These are phyloP conservation scores for Caenorhabditis wallacei DNA, from an alignment of 2,888 invertebrate species.

Conservation along the genomic window DNA sequence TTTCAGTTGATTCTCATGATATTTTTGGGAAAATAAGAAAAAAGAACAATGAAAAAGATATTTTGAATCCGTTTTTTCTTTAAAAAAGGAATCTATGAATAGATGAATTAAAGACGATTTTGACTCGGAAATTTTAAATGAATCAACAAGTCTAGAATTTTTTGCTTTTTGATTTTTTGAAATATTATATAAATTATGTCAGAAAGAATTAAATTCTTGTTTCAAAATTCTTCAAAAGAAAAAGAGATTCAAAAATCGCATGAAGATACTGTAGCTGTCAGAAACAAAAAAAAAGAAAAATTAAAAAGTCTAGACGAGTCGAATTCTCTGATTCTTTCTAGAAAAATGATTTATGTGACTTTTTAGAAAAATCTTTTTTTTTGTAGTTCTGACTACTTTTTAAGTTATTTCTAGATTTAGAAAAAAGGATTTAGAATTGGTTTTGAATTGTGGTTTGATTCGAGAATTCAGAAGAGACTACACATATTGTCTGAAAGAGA, in stretches of 20 bases:
- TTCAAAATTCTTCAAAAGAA: too few relatives aligned
- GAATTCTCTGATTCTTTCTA: background rate
- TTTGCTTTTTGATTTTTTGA: too few relatives aligned
- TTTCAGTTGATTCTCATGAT: slow-evolving; percentile 1
- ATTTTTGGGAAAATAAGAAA: background rate
- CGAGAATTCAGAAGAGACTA: background rate
- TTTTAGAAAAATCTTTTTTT: background rate
- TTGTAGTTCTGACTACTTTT: slow-evolving; percentile 1
- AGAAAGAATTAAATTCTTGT: too few relatives aligned
- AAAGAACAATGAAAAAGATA: background rate
- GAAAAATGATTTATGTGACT: background rate
- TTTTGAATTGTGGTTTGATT: too few relatives aligned
- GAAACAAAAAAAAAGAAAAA: background rate
- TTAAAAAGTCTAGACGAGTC: background rate
- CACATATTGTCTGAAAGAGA: background rate
- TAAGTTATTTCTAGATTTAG: background rate
- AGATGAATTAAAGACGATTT: too few relatives aligned
- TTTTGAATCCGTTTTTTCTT: background rate
- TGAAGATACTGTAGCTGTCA: background rate
- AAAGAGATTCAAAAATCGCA: too few relatives aligned
- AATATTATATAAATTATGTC: too few relatives aligned
- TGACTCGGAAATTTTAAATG: too few relatives aligned
- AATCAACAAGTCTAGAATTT: too few relatives aligned
- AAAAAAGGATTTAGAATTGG: too few relatives aligned
- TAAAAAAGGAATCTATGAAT: too few relatives aligned